Percentiles rank a stretch among this genome's conserved stretches.
These are phyloP conservation scores for Lacerta bilineata DNA, from an alignment of 2,797 vertebrate species.

Conservation along the genomic window DNA sequence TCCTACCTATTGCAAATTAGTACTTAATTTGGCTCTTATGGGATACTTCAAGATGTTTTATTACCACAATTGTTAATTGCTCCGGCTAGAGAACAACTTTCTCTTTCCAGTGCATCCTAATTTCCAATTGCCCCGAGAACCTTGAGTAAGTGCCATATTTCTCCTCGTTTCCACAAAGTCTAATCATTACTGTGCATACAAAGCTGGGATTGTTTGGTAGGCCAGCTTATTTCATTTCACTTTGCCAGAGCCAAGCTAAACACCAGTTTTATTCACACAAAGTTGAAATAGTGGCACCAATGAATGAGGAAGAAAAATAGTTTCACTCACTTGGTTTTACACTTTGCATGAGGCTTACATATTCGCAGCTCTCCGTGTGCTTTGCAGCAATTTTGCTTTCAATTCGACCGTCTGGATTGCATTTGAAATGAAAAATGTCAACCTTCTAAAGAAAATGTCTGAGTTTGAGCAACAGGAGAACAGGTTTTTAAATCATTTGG, in stretches of 20 bases:
- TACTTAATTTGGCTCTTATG: conserved; percentile 11
- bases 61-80: conserved; percentile 43
- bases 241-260: conserved; percentile 65
- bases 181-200: conserved; percentile 65
- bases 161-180: conserved; percentile 52
- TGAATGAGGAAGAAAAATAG: conserved; percentile 54
- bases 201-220: conserved; percentile 56
- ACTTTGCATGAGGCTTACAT: conserved; percentile 28
- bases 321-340: conserved; percentile 40
- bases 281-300: conserved; percentile 62
- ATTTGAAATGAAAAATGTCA: conserved; percentile 29
- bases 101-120: conserved; percentile 54
- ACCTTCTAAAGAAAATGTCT: conserved; percentile 19
- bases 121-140: conserved; percentile 59
- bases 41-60: conserved; percentile 35
- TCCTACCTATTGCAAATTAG: conserved; percentile 32
- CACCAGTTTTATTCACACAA: conserved; percentile 60
- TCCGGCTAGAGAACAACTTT: conserved; percentile 35
- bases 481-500: conserved; percentile 3
- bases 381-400: conserved; percentile 32
- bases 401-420: not conserved
- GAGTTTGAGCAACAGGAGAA: not conserved
- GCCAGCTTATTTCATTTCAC: conserved; percentile 56
- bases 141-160: conserved; percentile 48
- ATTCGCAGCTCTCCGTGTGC: conserved; percentile 20